Percentiles rank a stretch among this genome's conserved stretches.
Evolutionary conservation across 2,113 vertebrate genomes (phyloP).

Genomic region (Collichthys lucidus): DNA sequence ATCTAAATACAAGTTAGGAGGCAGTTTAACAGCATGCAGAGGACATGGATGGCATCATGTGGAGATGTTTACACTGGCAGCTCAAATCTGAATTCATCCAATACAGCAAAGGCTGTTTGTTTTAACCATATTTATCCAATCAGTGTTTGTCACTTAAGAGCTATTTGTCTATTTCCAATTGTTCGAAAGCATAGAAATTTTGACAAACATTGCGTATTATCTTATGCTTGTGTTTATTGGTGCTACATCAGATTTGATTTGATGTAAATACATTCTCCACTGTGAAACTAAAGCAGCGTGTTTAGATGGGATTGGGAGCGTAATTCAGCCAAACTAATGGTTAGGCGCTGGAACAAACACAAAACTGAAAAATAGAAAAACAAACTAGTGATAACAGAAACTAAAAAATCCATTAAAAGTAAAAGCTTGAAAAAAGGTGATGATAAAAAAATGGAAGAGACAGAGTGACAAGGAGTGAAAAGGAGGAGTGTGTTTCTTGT

Average conservation of each 20-base stretch:
- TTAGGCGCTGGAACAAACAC: constrained; percentile 72
- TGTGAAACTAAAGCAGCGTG: constrained; percentile 59
- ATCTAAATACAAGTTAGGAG: constrained; percentile 51
- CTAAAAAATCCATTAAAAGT: constrained; percentile 7
- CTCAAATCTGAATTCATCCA: constrained; percentile 61
- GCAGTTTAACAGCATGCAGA: constrained; percentile 81
- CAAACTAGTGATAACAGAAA: constrained; percentile 53
- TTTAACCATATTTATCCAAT: background rate
- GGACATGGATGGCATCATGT: constrained; percentile 30
- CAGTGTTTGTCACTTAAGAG: background rate
- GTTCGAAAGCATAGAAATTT: too few species aligned
- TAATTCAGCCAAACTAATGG: constrained; percentile 77
- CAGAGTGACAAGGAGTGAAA: constrained; percentile 48
- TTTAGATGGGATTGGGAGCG: constrained; percentile 55
- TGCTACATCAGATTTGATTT: constrained; percentile 60
- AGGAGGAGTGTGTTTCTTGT: constrained; percentile 38
- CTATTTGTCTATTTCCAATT: background rate
- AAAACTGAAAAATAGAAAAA: constrained; percentile 36
- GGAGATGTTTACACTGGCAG: constrained; percentile 47
- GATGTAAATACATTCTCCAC: constrained; percentile 46
- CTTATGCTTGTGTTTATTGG: background rate
- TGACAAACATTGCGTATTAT: background rate
- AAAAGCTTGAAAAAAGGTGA: constrained; percentile 45
- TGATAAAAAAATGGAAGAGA: constrained; percentile 49
- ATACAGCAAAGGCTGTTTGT: background rate